Percentiles rank a stretch among this genome's conserved stretches.
Evolutionary conservation across 2,113 vertebrate genomes (phyloP).

Genomic region (Ophiodon elongatus): DNA sequence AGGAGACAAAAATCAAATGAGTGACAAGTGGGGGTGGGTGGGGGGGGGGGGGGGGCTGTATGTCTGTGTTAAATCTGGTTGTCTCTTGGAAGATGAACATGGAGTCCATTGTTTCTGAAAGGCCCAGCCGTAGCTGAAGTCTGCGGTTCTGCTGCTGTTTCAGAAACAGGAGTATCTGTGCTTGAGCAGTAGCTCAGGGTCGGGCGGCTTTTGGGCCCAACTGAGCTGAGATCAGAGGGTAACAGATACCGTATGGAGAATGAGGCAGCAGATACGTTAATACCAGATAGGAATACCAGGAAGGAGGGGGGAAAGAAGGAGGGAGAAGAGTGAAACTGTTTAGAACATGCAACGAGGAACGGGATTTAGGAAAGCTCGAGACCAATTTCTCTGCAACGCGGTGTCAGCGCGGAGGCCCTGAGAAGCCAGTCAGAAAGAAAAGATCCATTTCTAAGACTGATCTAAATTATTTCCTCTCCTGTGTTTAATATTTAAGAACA

Average conservation of each 20-base stretch:
- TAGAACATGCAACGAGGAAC: slow-evolving; percentile 30
- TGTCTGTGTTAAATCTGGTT: slow-evolving; percentile 4
- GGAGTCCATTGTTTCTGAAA: slow-evolving; percentile 69
- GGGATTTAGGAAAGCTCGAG: slow-evolving; percentile 2
- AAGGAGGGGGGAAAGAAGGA: slow-evolving; percentile 31
- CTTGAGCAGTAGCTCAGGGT: slow-evolving; percentile 82
- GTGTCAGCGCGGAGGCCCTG: background rate
- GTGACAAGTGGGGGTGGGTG: background rate
- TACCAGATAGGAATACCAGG: slow-evolving; percentile 7
- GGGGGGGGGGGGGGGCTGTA: background rate
- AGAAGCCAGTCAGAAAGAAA: background rate
- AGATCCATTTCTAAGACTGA: background rate
- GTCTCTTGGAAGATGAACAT: slow-evolving; percentile 50
- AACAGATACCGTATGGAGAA: slow-evolving; percentile 62
- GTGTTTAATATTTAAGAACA: background rate
- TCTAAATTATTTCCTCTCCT: background rate
- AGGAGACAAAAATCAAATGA: slow-evolving; percentile 35
- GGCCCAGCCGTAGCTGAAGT: slow-evolving; percentile 19
- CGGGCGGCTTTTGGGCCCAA: slow-evolving; percentile 81
- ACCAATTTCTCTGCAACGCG: background rate
- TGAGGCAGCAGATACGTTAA: slow-evolving; percentile 28
- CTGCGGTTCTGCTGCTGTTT: slow-evolving; percentile 35
- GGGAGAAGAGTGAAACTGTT: slow-evolving; percentile 39
- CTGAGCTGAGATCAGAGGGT: slow-evolving; percentile 80
- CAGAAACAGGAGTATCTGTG: slow-evolving; percentile 88